Base-by-base conservation (phyloP, 2,888 invertebrate species). In the Heliconius hortense region DNA sequence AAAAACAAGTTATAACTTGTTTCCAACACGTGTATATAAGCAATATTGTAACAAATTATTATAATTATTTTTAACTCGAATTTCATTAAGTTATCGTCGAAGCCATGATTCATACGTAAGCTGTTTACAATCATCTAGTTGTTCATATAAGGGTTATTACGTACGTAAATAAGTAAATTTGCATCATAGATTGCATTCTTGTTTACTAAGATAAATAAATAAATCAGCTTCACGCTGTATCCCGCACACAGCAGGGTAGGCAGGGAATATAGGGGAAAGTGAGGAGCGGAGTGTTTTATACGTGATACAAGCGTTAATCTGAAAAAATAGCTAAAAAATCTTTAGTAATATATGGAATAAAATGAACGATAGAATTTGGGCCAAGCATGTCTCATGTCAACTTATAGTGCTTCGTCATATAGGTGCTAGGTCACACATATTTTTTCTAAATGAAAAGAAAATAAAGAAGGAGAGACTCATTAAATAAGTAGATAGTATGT, bases 91-190 rank as follows among this genome's bases (percentile, higher is more conserved):
- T 26, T 70, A 35, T 56, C 56, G 18, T 35, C 18, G 3, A 39
- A 39, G 24, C 3, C 2, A 60, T 70, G 70, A 70, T 59, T 70
- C 70, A 70, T 56, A 18, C 4, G 26, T 60, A 60, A 39, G 13
- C 31, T 59, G 70, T 70, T 60, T 70, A 39, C 35, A 31, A 60
- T 60, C 60, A 39, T 31, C 56, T 59, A 56, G 48, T 48, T 67
- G 28, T 43, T 67, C 48, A 67, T 67, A 24, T n/a, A 31, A 15
- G 24, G 3, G 13, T 56, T 24, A 70, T 70, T 59, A 70, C 24
- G 35, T 35, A 70, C 28, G 31, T 59, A 68, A 67, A 67, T 67
- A 64, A 39, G 5, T 35, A 0, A 24, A 53, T 68, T 48, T 48
- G 26, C 28, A 68, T 68, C n/a, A n/a, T 39, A 39, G 31, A 31